phyloP scores from a whole-genome alignment of 1,140 invertebrate species.

The Megalonaias nervosa region DNA sequence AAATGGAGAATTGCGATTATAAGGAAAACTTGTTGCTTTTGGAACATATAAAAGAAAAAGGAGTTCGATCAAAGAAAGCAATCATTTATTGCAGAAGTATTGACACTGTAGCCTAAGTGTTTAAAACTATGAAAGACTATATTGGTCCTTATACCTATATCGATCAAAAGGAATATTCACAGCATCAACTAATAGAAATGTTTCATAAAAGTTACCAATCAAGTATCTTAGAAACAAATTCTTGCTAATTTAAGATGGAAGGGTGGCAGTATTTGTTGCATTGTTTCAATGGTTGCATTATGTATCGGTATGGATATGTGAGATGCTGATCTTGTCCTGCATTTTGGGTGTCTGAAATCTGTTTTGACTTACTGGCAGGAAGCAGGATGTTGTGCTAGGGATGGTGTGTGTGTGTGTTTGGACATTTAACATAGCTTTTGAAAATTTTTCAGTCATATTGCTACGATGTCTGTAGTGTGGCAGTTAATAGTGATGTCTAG shows the following conservation, averaged over 20 bases:
- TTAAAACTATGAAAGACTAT: not conserved
- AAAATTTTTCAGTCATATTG: too few relatives aligned
- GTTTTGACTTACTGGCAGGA: conserved; percentile 30
- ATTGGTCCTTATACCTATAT: not conserved
- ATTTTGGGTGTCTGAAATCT: conserved; percentile 14
- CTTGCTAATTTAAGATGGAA: not conserved
- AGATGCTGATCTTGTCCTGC: conserved; percentile 20
- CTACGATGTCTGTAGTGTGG: too few relatives aligned
- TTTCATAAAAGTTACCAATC: conserved; percentile 17
- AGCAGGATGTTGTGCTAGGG: not conserved
- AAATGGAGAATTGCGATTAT: not conserved
- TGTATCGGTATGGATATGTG: conserved; percentile 23
- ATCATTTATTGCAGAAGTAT: conserved; percentile 17
- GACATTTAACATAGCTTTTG: too few relatives aligned
- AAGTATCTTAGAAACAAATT: conserved; percentile 20
- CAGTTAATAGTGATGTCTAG: too few relatives aligned
- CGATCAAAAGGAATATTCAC: not conserved
- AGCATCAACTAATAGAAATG: conserved; percentile 25
- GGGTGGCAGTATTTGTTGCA: not conserved
- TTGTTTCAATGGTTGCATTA: not conserved
- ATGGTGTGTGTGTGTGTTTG: too few relatives aligned
- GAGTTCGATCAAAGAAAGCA: not conserved
- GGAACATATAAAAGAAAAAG: conserved; percentile 6
- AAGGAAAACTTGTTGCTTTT: conserved; percentile 9
- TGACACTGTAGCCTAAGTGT: conserved; percentile 16